Base-by-base conservation (phyloP, 1,140 invertebrate genomes). In the Neodiprion pinetum region DNA sequence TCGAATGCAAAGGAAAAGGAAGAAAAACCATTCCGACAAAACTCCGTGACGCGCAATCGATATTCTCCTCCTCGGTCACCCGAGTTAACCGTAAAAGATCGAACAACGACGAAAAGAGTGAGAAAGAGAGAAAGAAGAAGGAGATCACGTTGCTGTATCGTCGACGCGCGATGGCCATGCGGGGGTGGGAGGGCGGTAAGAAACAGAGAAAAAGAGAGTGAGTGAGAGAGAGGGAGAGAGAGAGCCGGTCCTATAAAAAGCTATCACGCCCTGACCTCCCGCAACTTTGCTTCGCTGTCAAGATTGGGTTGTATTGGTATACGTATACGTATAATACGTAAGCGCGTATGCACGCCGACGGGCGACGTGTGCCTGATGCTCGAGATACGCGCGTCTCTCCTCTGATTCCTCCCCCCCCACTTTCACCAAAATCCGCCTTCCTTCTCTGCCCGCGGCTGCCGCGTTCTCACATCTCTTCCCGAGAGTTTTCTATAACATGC, bases 221-320 rank as follows among this genome's bases (percentile, higher is more conserved):
- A 53, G 17, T 21, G 17, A 21, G 17, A 21, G 28, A 12, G 53
- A 61, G 53, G 1, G 53, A 61, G 53, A 61, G 53, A 61, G 53
- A 61, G 53, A 67, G 77, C 75, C 76, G 78, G 72, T 82, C 81
- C 79, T 85, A 86, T 84, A 86, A 87, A 87, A 84, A 84, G 80
- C 79, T 80, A 83, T 85, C 82, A 79, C 85, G 80, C 84, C 53
- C 84, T 84, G 84, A 87, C 84, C 84, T 87, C 82, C 80, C 85
- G 80, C 84, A 87, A 87, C 81, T 79, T 74, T 80, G 74, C 78
- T 77, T 79, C 73, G 76, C 78, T 80, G 78, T 80, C 79, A 80
- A 84, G 77, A 3, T 40, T 40, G 28, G 28, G 28, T 40, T 40
- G 28, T 40, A 40, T 40, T 3, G 28, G 28, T 40, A 5, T 40